Evolutionary conservation across 2,888 invertebrate species (phyloP).

Genomic region (Leptarthrus brevirostris): DNA sequence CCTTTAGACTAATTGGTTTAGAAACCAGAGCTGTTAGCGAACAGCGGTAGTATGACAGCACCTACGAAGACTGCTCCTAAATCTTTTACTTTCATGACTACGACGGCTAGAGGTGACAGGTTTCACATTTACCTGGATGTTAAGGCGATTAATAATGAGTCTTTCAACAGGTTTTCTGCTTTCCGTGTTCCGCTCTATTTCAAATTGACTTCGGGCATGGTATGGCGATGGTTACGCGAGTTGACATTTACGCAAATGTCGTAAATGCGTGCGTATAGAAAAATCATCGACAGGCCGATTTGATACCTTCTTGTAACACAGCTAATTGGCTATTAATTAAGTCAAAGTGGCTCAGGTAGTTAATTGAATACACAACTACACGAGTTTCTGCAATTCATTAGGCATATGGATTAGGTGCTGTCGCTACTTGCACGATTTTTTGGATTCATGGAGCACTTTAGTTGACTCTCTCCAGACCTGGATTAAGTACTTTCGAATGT

Average conservation of each 20-base stretch:
- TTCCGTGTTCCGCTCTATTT: background rate
- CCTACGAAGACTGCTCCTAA: background rate
- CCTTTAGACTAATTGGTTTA: background rate
- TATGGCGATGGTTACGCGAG: background rate
- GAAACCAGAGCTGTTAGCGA: background rate
- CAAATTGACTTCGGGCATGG: background rate
- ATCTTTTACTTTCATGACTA: background rate
- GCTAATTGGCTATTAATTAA: slow-evolving; percentile 3
- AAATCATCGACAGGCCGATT: background rate
- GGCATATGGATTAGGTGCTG: background rate
- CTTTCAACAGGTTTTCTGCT: slow-evolving; percentile 13
- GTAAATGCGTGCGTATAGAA: background rate
- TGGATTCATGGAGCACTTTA: too few relatives aligned
- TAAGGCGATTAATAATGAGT: slow-evolving; percentile 3
- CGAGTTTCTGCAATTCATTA: background rate
- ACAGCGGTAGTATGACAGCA: background rate
- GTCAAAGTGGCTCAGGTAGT: background rate
- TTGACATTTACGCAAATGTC: background rate
- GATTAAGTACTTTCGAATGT: too few relatives aligned
- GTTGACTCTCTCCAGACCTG: too few relatives aligned
- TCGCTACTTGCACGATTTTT: background rate
- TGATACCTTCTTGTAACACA: background rate
- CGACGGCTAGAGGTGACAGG: background rate
- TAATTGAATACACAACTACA: background rate
- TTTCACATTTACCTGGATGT: background rate